Conservation (phyloP, 2,113 vertebrate genomes). For the Clarias macrocephalus region DNA sequence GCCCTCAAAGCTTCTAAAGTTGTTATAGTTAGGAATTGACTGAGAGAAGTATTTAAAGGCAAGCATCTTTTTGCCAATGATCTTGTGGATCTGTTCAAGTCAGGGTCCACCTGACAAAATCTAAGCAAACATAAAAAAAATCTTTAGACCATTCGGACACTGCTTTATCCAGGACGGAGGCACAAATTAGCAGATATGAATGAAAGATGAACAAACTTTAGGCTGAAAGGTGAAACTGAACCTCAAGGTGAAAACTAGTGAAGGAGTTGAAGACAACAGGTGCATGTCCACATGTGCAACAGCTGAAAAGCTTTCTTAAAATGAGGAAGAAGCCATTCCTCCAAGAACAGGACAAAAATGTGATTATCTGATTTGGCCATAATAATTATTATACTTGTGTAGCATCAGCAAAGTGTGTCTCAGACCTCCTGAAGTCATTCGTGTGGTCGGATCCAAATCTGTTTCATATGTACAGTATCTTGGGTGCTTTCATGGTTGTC, state of each 20-base stretch:
- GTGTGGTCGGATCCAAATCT: not conserved
- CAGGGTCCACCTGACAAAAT: not conserved
- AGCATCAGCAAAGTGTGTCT: not conserved
- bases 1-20: constrained; percentile 27
- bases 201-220: not conserved
- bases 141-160: not conserved
- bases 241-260: too few relatives aligned
- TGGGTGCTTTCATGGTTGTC: not conserved
- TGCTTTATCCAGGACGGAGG: not conserved
- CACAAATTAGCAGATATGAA: not conserved
- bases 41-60: too few relatives aligned
- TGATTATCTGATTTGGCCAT: not conserved
- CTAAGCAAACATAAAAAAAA: not conserved
- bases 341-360: not conserved
- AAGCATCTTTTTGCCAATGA: too few relatives aligned
- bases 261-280: too few relatives aligned
- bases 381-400: not conserved
- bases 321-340: not conserved
- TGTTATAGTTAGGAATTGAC: too few relatives aligned
- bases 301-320: not conserved
- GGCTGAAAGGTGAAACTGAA: too few relatives aligned
- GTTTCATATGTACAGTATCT: not conserved
- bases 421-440: not conserved
- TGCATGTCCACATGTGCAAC: not conserved
- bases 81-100: not conserved